Evolutionary conservation across 2,888 invertebrate species (phyloP).

Genomic region (Drosophila vallismaia): DNA sequence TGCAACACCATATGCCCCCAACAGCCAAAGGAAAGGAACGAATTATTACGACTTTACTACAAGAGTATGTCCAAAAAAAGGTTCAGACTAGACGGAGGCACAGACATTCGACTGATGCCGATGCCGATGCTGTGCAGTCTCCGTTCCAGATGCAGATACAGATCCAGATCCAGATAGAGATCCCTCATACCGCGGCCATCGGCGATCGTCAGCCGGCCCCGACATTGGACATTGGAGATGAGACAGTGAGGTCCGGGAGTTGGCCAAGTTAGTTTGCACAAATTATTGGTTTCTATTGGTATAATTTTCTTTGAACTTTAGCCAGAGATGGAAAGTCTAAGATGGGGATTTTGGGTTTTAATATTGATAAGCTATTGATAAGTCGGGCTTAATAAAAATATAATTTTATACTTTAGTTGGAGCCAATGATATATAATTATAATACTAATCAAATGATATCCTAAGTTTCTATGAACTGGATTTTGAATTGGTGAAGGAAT

Average conservation of each 20-base stretch:
- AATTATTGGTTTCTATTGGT: conserved; percentile 23
- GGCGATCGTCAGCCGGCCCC: conserved; percentile 28
- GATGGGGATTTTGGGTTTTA: not conserved
- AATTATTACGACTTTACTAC: conserved; percentile 54
- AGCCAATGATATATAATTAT: too few species aligned
- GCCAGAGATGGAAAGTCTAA: conserved; percentile 18
- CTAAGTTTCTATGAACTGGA: too few species aligned
- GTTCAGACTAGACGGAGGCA: conserved; percentile 29
- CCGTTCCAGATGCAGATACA: conserved; percentile 10
- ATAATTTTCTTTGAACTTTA: conserved; percentile 26
- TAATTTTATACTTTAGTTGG: too few species aligned
- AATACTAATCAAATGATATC: too few species aligned
- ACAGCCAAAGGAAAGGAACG: conserved; percentile 54
- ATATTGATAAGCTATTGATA: not conserved
- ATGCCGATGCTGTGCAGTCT: conserved; percentile 13
- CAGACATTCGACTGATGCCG: conserved; percentile 22
- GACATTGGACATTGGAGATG: conserved; percentile 30
- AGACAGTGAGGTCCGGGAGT: conserved; percentile 33
- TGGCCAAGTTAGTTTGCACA: conserved; percentile 25
- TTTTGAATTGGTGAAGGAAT: not conserved
- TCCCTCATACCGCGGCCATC: conserved; percentile 29
- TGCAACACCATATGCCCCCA: conserved; percentile 53
- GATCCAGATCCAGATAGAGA: conserved; percentile 9
- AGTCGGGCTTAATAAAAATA: too few species aligned
- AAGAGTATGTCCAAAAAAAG: conserved; percentile 1